Base-by-base conservation (phyloP, 1,140 invertebrate genomes). In the Zaprionus nigranus region DNA sequence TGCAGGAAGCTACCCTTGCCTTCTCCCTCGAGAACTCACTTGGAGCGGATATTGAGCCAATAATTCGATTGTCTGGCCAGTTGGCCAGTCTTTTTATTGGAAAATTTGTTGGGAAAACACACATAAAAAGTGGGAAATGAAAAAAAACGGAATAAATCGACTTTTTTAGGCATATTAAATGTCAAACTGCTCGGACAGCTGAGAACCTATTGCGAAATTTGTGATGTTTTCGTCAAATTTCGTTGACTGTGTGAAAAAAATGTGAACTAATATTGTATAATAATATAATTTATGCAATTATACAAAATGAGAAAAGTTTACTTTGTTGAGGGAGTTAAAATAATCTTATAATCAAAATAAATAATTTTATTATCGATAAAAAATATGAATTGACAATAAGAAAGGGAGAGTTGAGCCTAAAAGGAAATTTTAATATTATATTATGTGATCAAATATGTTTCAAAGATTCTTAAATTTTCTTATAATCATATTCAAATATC, bases 31-130 rank as follows among this genome's bases (percentile, higher is more conserved):
- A 65, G 36, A 20, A 49, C 61, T 66, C 38, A 40, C 67, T 59
- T 28, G 13, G 26, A 72, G 22, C 84, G 84, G 81, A 91, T 86
- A 91, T 90, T 85, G 84, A 79, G 78, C 79, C 79, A 90, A 91
- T 91, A 80, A 86, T 85, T 91, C 82, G 88, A 82, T 91, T 91
- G 82, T 91, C 80, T 80, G 58, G 1, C 22, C 62, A 58, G 63
- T 53, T 66, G 43, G 75, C 36, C 67, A 51, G 60, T 74, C 30
- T 53, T 57, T 67, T 68, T 81, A 78, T 82, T 78, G 72, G 57
- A 46, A 78, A 79, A 82, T 80, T 63, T 58, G 12, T 43, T 30
- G 24, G 28, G 15, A 43, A 34, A 30, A 57, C 38, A 28, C 6
- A 30, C 40, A 46, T 6, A 17, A 65, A 26, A 63, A 56, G 20